Conservation (phyloP, 2,888 invertebrate species). For the Anoncus sp. region DNA sequence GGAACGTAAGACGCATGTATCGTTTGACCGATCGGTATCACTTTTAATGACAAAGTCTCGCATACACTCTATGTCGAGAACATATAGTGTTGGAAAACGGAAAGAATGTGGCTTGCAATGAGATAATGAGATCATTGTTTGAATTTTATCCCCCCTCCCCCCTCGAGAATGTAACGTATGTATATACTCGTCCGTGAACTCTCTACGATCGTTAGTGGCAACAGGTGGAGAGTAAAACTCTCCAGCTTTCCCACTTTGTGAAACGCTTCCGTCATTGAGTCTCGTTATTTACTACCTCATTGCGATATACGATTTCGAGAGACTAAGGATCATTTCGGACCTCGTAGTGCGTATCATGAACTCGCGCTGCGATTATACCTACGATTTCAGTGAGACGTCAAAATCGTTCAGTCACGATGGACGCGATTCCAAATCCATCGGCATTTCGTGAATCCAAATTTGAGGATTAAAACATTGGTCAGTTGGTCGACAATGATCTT, state of each 20-base stretch:
- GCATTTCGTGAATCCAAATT: slow-evolving; percentile 10
- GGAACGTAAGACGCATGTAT: too few relatives aligned
- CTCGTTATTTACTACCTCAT: neutral
- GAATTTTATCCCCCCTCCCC: too few relatives aligned
- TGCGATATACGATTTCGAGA: slow-evolving; percentile 13
- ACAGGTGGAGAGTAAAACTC: slow-evolving; percentile 43
- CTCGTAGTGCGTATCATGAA: slow-evolving; percentile 1
- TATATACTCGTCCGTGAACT: too few relatives aligned
- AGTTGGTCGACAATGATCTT: neutral
- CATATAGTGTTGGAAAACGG: too few relatives aligned
- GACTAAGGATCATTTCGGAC: neutral
- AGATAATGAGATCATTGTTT: slow-evolving; percentile 1
- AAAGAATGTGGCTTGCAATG: too few relatives aligned
- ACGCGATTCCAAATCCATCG: slow-evolving; percentile 22
- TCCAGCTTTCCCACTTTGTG: neutral
- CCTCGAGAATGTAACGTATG: too few relatives aligned
- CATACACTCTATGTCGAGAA: too few relatives aligned
- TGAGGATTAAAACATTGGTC: slow-evolving; percentile 5
- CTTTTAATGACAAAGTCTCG: too few relatives aligned
- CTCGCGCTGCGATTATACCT: neutral
- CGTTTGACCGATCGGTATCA: too few relatives aligned
- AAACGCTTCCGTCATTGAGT: neutral
- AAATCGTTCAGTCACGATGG: slow-evolving; percentile 13
- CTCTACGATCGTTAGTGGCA: neutral
- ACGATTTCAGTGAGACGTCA: neutral